A percentile compares a stretch with the other conserved stretches of the same genome.
Conservation (phyloP, 2,113 vertebrate genomes). For the Condylura cristata region DNA sequence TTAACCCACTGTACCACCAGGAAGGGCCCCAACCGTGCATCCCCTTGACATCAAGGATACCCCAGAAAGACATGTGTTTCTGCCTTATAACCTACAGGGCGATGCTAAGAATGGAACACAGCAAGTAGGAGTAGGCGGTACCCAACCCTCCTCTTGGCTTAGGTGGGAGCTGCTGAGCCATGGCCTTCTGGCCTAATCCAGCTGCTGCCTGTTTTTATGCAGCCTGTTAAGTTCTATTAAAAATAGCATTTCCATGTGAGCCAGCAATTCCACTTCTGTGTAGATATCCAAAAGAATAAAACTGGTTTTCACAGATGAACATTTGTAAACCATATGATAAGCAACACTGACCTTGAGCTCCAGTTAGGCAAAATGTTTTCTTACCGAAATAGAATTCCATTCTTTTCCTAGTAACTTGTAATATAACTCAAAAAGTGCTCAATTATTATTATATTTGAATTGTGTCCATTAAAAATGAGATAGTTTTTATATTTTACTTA, state of each 20-base stretch:
- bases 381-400: background rate
- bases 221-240: no score
- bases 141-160: background rate
- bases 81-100: background rate
- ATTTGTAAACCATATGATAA: background rate
- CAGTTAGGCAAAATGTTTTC: background rate
- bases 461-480: background rate
- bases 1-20: no score
- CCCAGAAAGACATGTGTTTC: background rate
- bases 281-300: background rate
- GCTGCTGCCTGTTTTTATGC: background rate
- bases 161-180: background rate
- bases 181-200: background rate
- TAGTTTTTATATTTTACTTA: background rate
- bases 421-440: no score
- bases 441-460: background rate
- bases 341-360: background rate
- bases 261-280: no score
- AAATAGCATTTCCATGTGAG: no score
- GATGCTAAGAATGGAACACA: background rate
- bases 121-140: background rate
- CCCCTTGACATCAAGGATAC: background rate
- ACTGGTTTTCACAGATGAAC: background rate
- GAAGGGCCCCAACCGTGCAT: no score
- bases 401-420: background rate